These are phyloP conservation scores for Hemitrygon akajei DNA, from an alignment of 2,797 vertebrate species.

Conservation along the genomic window DNA sequence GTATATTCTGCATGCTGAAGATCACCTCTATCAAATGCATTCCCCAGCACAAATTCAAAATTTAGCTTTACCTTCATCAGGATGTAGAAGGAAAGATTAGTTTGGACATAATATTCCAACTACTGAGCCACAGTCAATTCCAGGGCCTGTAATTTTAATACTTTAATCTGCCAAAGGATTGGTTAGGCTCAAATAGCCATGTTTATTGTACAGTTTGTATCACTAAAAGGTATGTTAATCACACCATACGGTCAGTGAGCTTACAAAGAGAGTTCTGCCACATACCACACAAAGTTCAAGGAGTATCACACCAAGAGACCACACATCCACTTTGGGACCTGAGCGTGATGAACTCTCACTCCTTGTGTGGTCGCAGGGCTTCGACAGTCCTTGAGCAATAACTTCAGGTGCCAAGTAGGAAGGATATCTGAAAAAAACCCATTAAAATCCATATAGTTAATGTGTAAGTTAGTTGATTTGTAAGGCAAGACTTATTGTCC, in stretches of 20 bases:
- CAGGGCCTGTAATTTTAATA: not conserved
- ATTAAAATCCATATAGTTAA: conserved; percentile 10
- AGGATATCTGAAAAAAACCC: conserved; percentile 68
- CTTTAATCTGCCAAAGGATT: not conserved
- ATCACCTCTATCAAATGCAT: too few species aligned
- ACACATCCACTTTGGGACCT: conserved; percentile 89
- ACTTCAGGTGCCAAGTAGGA: conserved; percentile 94
- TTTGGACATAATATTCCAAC: not conserved
- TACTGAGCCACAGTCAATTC: too few species aligned
- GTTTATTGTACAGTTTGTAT: not conserved
- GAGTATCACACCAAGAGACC: conserved; percentile 89
- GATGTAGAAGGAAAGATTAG: not conserved
- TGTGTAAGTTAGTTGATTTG: not conserved
- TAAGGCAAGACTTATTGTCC: not conserved
- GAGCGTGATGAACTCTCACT: conserved; percentile 72
- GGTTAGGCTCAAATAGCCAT: not conserved
- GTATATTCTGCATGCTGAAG: too few species aligned
- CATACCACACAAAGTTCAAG: conserved; percentile 91
- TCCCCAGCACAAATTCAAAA: too few species aligned
- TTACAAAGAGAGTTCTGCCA: conserved; percentile 38
- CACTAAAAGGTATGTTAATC: not conserved
- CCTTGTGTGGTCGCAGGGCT: conserved; percentile 65
- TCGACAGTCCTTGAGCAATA: conserved; percentile 79
- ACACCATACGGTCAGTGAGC: not conserved
- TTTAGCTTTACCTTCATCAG: not conserved